Conservation (phyloP, 1,140 invertebrate genomes). For the Apis laboriosa region DNA sequence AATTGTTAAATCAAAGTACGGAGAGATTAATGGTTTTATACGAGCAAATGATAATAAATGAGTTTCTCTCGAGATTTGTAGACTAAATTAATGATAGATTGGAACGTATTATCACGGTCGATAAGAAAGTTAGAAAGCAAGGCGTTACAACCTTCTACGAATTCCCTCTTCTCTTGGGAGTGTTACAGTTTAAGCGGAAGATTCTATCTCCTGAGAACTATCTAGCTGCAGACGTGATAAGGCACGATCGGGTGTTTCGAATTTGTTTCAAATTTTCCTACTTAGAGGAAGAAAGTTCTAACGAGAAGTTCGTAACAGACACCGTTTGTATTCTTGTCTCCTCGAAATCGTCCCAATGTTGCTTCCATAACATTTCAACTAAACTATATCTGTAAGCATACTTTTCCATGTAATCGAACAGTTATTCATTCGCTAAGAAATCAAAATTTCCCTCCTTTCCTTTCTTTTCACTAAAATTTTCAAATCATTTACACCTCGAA, state of each 20-base stretch:
- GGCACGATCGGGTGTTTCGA: slow-evolving; percentile 33
- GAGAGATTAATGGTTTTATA: too few relatives aligned
- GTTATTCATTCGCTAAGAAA: too few relatives aligned
- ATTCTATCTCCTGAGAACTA: slow-evolving; percentile 42
- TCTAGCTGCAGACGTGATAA: slow-evolving; percentile 37
- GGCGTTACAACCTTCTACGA: slow-evolving; percentile 1
- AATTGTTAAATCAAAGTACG: too few relatives aligned
- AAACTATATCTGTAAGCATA: not conserved
- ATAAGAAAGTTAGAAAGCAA: slow-evolving; percentile 30
- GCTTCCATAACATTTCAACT: not conserved
- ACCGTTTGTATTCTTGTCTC: not conserved
- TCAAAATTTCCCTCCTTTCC: too few relatives aligned
- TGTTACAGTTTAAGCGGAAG: slow-evolving; percentile 21
- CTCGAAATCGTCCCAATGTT: not conserved
- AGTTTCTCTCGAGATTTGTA: too few relatives aligned
- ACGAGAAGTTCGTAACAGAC: not conserved
- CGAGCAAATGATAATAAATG: too few relatives aligned
- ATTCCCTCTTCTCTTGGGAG: not conserved
- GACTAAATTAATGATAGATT: slow-evolving; percentile 11
- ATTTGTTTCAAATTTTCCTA: slow-evolving; percentile 39
- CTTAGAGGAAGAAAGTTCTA: slow-evolving; percentile 3
- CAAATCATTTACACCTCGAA: too few relatives aligned
- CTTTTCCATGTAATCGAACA: too few relatives aligned
- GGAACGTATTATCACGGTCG: slow-evolving; percentile 17
- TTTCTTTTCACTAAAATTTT: too few relatives aligned